phyloP scores from a whole-genome alignment of 1,140 invertebrate species.

The Tetramorium parvispinum region DNA sequence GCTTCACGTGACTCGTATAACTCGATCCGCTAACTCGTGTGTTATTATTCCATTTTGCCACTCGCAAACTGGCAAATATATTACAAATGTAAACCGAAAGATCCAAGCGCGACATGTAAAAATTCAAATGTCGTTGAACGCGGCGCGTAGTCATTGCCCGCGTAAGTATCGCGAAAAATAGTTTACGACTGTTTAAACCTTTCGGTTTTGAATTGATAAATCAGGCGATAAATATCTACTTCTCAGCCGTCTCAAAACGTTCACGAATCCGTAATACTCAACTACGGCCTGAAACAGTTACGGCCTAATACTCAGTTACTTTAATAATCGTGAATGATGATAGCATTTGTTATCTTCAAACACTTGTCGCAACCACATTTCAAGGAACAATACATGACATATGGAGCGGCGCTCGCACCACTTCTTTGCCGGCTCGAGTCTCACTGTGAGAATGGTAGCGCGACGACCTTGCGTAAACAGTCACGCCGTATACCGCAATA shows the following conservation, averaged over 20 bases:
- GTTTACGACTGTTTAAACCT: neutral
- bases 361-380: neutral
- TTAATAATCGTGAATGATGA: neutral
- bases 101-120: neutral
- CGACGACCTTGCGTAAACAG: slow-evolving; percentile 15
- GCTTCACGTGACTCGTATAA: neutral
- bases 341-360: neutral
- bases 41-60: neutral
- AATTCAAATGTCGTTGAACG: neutral
- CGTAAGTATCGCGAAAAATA: neutral
- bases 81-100: neutral
- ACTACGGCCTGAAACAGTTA: neutral
- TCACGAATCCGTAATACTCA: neutral
- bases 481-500: neutral
- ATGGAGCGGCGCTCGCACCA: neutral
- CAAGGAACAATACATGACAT: neutral
- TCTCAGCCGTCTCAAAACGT: neutral
- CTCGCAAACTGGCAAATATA: neutral
- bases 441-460: neutral
- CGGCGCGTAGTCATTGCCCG: neutral
- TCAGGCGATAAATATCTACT: neutral
- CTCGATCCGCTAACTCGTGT: neutral
- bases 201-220: neutral
- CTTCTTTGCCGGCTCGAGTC: neutral
- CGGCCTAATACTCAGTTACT: neutral